These are phyloP conservation scores for Cabera pusaria DNA, from an alignment of 2,888 invertebrate species.

Conservation along the genomic window DNA sequence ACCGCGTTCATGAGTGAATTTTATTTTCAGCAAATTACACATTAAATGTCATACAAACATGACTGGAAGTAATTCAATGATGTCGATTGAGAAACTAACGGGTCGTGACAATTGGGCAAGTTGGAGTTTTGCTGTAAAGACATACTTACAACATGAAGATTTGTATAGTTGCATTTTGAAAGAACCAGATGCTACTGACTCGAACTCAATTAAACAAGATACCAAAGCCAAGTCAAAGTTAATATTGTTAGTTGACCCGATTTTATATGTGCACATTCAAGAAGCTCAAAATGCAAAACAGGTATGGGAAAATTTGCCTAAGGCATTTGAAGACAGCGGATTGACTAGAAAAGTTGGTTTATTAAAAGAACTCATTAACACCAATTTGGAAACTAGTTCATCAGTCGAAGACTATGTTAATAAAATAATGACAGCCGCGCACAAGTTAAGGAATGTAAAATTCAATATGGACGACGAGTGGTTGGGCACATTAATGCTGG, in stretches of 20 bases:
- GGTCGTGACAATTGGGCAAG: too few relatives aligned
- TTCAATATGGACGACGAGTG: slow-evolving; percentile 28
- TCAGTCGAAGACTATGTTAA: slow-evolving; percentile 24
- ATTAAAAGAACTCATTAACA: slow-evolving; percentile 21
- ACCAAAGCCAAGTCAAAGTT: slow-evolving; percentile 3
- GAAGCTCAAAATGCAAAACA: background rate
- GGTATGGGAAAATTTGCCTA: slow-evolving; percentile 8
- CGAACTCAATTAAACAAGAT: background rate
- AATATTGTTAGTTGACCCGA: slow-evolving; percentile 1
- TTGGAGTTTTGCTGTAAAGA: too few relatives aligned
- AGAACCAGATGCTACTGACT: too few relatives aligned
- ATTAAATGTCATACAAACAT: too few relatives aligned
- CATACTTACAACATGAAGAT: background rate
- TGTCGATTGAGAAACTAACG: too few relatives aligned
- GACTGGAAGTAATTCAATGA: too few relatives aligned
- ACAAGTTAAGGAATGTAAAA: slow-evolving; percentile 18
- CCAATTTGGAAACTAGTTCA: slow-evolving; percentile 13
- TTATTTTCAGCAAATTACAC: too few relatives aligned
- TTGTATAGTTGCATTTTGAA: too few relatives aligned
- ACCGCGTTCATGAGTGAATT: too few relatives aligned
- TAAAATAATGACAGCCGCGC: slow-evolving; percentile 21
- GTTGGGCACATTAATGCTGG: slow-evolving; percentile 25
- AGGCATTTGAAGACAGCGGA: slow-evolving; percentile 16
- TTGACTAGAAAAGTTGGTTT: slow-evolving; percentile 21
- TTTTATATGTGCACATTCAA: slow-evolving; percentile 7